phyloP scores from a whole-genome alignment of 35 echinoderm and acorn worm genomes.

The Amphiura filiformis region DNA sequence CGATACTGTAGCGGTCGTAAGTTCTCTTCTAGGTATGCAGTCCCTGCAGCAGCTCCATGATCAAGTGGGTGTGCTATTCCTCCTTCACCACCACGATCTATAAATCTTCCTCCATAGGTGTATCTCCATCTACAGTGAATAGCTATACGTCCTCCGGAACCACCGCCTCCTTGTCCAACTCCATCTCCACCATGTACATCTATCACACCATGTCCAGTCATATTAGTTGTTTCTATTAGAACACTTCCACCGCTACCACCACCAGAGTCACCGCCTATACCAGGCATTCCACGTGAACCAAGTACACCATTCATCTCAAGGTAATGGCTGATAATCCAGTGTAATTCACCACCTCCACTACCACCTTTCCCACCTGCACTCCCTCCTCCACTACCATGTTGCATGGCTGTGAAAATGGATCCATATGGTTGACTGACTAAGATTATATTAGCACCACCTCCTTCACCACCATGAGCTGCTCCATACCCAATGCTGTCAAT shows the following conservation, averaged over 20 bases:
- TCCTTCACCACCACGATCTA: slow-evolving; percentile 70
- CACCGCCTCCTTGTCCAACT: slow-evolving; percentile 60
- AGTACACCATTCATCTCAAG: slow-evolving; percentile 81
- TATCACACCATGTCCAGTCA: slow-evolving; percentile 90
- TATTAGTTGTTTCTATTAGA: slow-evolving; percentile 81
- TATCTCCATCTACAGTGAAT: slow-evolving; percentile 88
- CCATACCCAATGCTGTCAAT: slow-evolving; percentile 63
- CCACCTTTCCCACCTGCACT: slow-evolving; percentile 69
- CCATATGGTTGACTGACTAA: slow-evolving; percentile 78
- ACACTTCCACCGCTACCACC: slow-evolving; percentile 85
- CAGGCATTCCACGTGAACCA: slow-evolving; percentile 50
- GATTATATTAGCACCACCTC: slow-evolving; percentile 53
- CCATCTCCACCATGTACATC: slow-evolving; percentile 64
- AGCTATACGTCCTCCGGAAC: slow-evolving; percentile 73
- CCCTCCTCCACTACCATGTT: slow-evolving; percentile 80
- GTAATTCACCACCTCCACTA: slow-evolving; percentile 73
- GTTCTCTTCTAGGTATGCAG: slow-evolving; percentile 83
- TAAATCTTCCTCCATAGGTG: slow-evolving; percentile 78
- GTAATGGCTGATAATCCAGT: slow-evolving; percentile 76
- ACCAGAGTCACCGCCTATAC: slow-evolving; percentile 48
- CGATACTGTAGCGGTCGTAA: slow-evolving; percentile 72
- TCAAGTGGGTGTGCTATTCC: background rate
- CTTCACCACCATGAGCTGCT: slow-evolving; percentile 86
- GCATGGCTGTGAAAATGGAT: slow-evolving; percentile 56
- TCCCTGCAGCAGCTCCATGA: slow-evolving; percentile 85